Evolutionary conservation across 2,113 vertebrate species (phyloP).

Genomic region (Rhineura floridana): DNA sequence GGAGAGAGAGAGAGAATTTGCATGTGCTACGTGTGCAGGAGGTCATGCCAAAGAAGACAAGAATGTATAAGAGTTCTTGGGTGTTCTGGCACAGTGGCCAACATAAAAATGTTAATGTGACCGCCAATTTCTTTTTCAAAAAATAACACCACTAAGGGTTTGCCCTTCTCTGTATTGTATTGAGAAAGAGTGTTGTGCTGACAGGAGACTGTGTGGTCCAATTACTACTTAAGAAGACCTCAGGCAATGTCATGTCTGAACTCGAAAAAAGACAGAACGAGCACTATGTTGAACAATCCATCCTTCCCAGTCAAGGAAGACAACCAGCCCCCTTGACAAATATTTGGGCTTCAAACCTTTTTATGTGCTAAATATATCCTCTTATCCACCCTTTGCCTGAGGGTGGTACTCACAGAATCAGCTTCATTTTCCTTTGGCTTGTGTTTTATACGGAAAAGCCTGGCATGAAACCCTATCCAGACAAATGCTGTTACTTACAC

Average conservation of each 20-base stretch:
- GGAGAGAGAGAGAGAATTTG: neutral
- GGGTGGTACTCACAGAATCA: neutral
- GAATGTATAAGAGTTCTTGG: neutral
- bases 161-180: neutral
- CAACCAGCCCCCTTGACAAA: conserved; percentile 45
- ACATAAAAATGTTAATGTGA: conserved; percentile 44
- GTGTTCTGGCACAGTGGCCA: conserved; percentile 6
- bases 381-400: conserved; percentile 42
- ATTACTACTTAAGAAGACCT: conserved; percentile 19
- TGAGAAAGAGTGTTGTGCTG: conserved; percentile 56
- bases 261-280: conserved; percentile 48
- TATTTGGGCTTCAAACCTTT: conserved; percentile 59
- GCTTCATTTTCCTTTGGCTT: neutral
- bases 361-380: conserved; percentile 40
- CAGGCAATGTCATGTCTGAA: conserved; percentile 58
- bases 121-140: conserved; percentile 16
- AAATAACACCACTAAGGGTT: conserved; percentile 29
- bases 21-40: conserved; percentile 34
- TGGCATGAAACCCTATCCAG: conserved; percentile 15
- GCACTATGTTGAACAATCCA: conserved; percentile 37
- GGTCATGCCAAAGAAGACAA: conserved; percentile 55
- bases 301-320: conserved; percentile 31
- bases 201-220: conserved; percentile 66
- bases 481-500: neutral
- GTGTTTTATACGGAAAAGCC: neutral